Conservation (phyloP, 2,113 vertebrate species). For the Actinemys pallida region DNA sequence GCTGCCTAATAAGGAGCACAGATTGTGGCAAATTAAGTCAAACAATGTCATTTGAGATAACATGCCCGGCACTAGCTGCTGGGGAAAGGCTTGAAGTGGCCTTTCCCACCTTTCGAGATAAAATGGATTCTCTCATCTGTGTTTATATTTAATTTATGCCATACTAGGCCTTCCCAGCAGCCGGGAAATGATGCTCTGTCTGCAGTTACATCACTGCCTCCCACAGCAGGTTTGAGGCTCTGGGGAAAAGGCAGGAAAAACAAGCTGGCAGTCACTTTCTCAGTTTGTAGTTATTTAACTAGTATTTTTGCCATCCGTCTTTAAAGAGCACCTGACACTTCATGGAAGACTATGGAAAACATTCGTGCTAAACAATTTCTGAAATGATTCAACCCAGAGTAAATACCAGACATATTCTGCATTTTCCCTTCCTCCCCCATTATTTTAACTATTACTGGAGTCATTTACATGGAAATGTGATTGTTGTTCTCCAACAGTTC, state of each 20-base stretch:
- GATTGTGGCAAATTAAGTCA: not conserved
- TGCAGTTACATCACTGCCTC: conserved; percentile 77
- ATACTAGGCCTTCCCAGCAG: conserved; percentile 79
- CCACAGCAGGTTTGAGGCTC: conserved; percentile 69
- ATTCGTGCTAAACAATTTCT: conserved; percentile 42
- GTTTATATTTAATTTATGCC: conserved; percentile 84
- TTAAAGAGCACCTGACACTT: conserved; percentile 68
- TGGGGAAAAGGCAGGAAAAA: conserved; percentile 70
- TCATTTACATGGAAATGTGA: conserved; percentile 53
- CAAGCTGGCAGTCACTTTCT: conserved; percentile 77
- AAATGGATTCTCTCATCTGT: conserved; percentile 77
- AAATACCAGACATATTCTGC: not conserved
- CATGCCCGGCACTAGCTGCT: conserved; percentile 29
- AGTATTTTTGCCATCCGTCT: conserved; percentile 75
- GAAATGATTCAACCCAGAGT: conserved; percentile 54
- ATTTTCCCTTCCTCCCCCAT: conserved; percentile 19
- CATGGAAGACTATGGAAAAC: conserved; percentile 58
- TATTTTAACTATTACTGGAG: conserved; percentile 5
- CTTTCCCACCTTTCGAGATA: conserved; percentile 74
- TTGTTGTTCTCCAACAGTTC: conserved; percentile 2
- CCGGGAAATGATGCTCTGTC: conserved; percentile 79
- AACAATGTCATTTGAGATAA: conserved; percentile 3
- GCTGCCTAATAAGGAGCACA: not conserved
- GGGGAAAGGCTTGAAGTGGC: conserved; percentile 65
- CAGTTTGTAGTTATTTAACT: conserved; percentile 81